Evolutionary conservation across 2,113 vertebrate species (phyloP), one percentile per base, ranked within the genome.

Genomic region (Boulengeromyrus knoepffleri): DNA sequence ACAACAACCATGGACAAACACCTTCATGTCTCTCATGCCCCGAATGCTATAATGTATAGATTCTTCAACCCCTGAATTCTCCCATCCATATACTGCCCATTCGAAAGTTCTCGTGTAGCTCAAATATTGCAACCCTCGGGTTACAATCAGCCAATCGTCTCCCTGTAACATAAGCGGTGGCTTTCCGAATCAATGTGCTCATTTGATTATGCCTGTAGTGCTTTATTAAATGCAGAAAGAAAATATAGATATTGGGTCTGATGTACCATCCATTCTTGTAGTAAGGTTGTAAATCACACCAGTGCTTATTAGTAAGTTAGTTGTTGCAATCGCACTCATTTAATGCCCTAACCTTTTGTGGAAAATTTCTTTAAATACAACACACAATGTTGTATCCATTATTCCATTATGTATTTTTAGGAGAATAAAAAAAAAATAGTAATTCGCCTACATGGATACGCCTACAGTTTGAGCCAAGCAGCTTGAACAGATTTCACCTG

Each of bases 151-250:
- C 93, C 86, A 92, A 56, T 90, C 87, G 36, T 85, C 87, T 90
- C 92, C 89, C 92, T 90, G 24, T 89, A 91, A 93, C 90, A 36
- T 89, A 92, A 90, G 88, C 58, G 86, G 27, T 70, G 66, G 70
- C 88, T 90, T 85, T 86, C 89, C 91, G 90, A 92, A 95, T 94
- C 92, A 91, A 94, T 93, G 89, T 85, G 89, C 31, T 3, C 49
- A 84, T 90, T 92, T 93, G 93, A 94, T 93, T 93, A 94, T 86
- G 84, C 89, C 90, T 91, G 66, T 49, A 92, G 86, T 91, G 89
- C 89, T 56, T 39, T 27, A 17, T 42, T 17, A 87, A 52, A 87
- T n/a, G 87, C 70, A 21, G 50, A 88, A 91, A 90, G 52, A 88
- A 89, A 91, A 91, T 93, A 88, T 4, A 90, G 90, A 92, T 62